These are phyloP conservation scores for Castor canadensis DNA, from an alignment of 2,113 vertebrate genomes.

Conservation along the genomic window DNA sequence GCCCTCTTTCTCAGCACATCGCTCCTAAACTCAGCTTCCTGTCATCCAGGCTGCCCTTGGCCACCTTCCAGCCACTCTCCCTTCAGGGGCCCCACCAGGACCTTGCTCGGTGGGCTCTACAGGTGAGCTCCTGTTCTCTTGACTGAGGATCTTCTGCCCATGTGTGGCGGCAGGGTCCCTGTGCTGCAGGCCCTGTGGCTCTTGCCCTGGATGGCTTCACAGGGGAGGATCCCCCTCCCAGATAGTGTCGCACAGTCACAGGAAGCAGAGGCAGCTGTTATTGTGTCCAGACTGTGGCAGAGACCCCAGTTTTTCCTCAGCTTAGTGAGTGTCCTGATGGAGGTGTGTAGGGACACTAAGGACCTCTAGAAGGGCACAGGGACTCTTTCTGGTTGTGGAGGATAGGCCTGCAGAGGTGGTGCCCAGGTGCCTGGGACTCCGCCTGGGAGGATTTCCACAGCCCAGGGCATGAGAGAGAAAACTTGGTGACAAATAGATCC, in stretches of 20 bases:
- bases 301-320: not conserved
- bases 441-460: not conserved
- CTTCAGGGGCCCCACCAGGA: not conserved
- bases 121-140: too few relatives aligned
- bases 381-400: not conserved
- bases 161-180: not conserved
- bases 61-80: not conserved
- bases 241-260: not conserved
- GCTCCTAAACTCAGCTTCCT: not conserved
- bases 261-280: not conserved
- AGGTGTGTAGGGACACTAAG: not conserved
- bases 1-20: not conserved
- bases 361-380: accelerated
- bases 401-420: not conserved
- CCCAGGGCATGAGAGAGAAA: not conserved
- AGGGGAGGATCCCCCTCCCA: not conserved
- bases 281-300: not conserved
- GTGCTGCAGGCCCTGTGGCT: too few relatives aligned
- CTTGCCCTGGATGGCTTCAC: not conserved
- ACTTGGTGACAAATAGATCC: not conserved
- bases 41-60: not conserved
- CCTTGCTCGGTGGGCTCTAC: too few relatives aligned
- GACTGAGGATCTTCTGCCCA: not conserved
- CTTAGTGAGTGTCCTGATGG: not conserved
- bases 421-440: not conserved